Conservation (phyloP, 2,113 vertebrate genomes). For the Aptenodytes forsteri region DNA sequence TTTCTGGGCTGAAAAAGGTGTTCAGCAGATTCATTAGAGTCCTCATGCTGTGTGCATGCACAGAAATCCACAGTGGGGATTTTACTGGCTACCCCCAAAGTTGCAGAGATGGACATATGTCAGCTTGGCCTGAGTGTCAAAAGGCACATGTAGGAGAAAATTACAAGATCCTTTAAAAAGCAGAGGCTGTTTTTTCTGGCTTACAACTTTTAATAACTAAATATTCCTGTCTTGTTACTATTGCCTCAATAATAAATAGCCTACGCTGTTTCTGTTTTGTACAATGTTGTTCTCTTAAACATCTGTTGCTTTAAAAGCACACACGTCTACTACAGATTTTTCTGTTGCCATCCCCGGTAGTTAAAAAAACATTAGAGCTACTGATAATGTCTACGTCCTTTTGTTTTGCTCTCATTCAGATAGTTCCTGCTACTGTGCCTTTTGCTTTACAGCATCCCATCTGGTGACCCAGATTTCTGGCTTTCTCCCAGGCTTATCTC, state of each 20-base stretch:
- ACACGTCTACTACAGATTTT: background rate
- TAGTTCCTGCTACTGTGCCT: background rate
- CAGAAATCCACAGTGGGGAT: background rate
- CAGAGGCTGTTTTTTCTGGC: background rate
- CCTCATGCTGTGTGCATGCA: background rate
- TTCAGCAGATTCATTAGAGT: background rate
- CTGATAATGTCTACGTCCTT: background rate
- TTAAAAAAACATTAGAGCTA: background rate
- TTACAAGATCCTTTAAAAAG: background rate
- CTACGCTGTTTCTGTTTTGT: background rate
- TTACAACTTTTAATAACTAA: background rate
- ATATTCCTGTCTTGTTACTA: background rate
- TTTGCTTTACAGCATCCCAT: background rate
- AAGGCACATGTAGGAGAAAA: background rate
- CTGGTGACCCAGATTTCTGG: slow-evolving; percentile 1
- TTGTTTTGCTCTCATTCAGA: background rate
- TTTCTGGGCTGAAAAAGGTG: background rate
- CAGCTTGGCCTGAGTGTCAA: background rate
- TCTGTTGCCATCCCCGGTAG: background rate
- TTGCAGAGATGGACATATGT: background rate
- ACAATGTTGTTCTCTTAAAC: background rate
- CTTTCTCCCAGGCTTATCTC: background rate
- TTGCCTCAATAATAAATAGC: background rate
- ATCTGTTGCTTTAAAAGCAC: background rate
- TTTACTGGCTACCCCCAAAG: background rate